A percentile compares a stretch with the other conserved stretches of the same genome.
Conservation (phyloP, 1,140 invertebrate species). For the Trypoxylus dichotomus region DNA sequence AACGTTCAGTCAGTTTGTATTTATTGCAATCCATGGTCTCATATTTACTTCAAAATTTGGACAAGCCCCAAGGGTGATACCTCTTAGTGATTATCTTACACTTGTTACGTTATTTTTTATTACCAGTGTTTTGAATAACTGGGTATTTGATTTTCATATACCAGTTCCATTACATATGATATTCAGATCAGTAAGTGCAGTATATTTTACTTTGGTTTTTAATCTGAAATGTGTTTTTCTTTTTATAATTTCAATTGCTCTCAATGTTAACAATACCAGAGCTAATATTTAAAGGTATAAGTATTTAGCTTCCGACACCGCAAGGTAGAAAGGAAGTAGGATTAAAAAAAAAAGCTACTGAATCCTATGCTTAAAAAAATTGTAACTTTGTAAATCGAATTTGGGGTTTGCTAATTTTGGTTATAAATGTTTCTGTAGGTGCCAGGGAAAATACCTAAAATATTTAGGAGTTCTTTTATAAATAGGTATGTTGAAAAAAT, state of each 20-base stretch:
- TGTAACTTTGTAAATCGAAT: too few relatives aligned
- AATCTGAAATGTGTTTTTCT: too few relatives aligned
- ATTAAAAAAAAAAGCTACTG: too few relatives aligned
- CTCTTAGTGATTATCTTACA: conserved; percentile 79
- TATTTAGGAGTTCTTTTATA: too few relatives aligned
- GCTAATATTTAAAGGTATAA: too few relatives aligned
- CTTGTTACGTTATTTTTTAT: conserved; percentile 91
- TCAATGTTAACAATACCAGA: too few relatives aligned
- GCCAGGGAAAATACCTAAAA: background rate
- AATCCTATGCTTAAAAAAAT: too few relatives aligned
- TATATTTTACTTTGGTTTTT: background rate
- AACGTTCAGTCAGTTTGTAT: conserved; percentile 90
- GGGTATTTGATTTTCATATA: conserved; percentile 95
- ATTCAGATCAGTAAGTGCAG: conserved; percentile 83
- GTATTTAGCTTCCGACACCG: too few relatives aligned
- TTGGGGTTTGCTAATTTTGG: too few relatives aligned
- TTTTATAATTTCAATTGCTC: too few relatives aligned
- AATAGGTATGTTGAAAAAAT: too few relatives aligned
- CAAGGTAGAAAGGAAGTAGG: too few relatives aligned
- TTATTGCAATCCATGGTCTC: conserved; percentile 91
- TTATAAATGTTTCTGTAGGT: background rate
- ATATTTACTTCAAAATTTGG: conserved; percentile 87
- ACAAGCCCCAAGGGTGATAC: conserved; percentile 70
- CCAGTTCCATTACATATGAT: conserved; percentile 99
- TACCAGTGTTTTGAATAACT: conserved; percentile 93